A percentile compares a stretch with the other conserved stretches of the same genome.
phyloP scores from a whole-genome alignment of 2,113 vertebrate species.

The Nyctereutes procyonoides region DNA sequence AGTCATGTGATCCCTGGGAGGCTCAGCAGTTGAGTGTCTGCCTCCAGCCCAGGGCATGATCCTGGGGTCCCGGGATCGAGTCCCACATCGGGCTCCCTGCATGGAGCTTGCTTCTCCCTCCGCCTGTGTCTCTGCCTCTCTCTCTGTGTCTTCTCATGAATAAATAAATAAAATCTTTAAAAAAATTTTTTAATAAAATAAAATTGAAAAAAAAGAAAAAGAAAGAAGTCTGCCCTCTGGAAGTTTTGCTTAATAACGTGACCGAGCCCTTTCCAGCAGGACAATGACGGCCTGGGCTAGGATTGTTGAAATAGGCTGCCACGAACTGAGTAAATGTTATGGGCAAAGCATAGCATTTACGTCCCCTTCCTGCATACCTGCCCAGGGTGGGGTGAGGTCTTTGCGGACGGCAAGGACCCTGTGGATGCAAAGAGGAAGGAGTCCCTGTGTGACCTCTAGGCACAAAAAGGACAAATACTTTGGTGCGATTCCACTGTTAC shows the following conservation, averaged over 20 bases:
- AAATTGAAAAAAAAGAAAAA: no score
- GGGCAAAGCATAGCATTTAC: no score
- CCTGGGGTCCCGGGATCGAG: no score
- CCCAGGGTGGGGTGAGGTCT: background rate
- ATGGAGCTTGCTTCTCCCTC: no score
- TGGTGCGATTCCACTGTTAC: background rate
- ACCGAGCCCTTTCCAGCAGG: background rate
- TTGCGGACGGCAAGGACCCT: background rate
- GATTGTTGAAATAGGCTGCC: background rate
- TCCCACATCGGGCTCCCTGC: no score
- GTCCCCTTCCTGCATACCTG: background rate
- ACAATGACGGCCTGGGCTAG: background rate
- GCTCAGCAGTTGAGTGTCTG: no score
- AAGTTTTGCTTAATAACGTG: background rate
- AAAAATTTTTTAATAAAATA: no score
- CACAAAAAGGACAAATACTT: background rate
- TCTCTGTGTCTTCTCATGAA: no score
- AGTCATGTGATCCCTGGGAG: no score
- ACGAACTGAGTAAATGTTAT: background rate
- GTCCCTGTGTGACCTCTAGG: background rate
- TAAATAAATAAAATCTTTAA: no score
- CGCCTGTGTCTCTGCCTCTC: no score
- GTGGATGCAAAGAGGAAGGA: background rate
- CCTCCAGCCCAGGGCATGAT: no score
- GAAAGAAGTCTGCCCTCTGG: fast-evolving